Evolutionary conservation across 2,113 vertebrate genomes (phyloP), one percentile per base, ranked within the genome.

Genomic region (Leucoraja erinaceus): DNA sequence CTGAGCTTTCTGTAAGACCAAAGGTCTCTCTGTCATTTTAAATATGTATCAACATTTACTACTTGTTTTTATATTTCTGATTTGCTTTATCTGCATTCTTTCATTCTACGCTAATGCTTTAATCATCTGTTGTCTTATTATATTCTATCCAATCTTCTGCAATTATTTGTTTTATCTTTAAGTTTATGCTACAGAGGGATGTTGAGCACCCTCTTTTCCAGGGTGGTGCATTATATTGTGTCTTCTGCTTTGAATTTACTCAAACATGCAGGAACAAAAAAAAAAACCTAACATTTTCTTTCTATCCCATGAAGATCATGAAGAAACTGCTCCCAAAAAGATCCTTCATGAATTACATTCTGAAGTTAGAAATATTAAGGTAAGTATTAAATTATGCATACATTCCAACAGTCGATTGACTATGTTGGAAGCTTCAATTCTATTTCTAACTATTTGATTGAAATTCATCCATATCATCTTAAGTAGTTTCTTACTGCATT

Each of bases 341-440:
- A 94, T 96, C 10, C 96, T 97, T 93, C 95, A 97, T 93, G 96
- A 98, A 18, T 93, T 99, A 63, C 96, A 96, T 31, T 95, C 96
- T 4, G 97, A 99, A 93, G 95, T 97, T 61, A 93, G 81, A 72
- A 88, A 92, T 93, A 72, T 98, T 6, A 98, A 98, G 98, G 98
- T 99, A 96, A 93, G 12, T 38, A 74, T 91, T 38, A 72, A 91
- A 28, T 74, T 54, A 12, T 72, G 9, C 4, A 74, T 74, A 54
- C 38, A 70, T 72, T 72, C 66, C 72, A 10, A 72, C 9, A 20
- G 20, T 72, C 2, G 38, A 38, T 54, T 90, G n/a, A 14, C 31
- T 70, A 28, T 72, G 18, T 72, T 72, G 66, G 33, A 72, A 91
- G 68, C 22, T 28, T n/a, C 31, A 63, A 10, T 63, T 61, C 10